Base-by-base conservation (phyloP, 2,888 invertebrate species). In the Agrypnus murinus region DNA sequence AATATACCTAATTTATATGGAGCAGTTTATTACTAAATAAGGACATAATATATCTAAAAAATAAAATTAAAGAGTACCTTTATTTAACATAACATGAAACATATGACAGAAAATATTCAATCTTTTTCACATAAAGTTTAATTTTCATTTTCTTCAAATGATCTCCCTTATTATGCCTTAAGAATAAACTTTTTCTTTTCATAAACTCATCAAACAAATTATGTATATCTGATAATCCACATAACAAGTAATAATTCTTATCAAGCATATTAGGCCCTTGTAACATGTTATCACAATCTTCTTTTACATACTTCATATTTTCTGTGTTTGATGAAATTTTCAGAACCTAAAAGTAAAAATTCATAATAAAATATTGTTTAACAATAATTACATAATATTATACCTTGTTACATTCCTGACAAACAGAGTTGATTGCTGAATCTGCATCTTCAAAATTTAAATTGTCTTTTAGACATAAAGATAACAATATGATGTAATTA, bases 51-150 rank as follows among this genome's bases (percentile, higher is more conserved):
- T n/a, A n/a, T n/a, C n/a, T n/a, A n/a, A n/a, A n/a, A n/a, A n/a
- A n/a, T n/a, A n/a, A n/a, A n/a, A n/a, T n/a, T n/a, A n/a, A n/a
- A n/a, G n/a, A n/a, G n/a, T n/a, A n/a, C n/a, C 31, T 53, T 32
- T 46, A 65, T 12, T 55, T 12, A 43, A 67, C 70, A 46, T 32
- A 72, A 74, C 81, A 80, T 77, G 89, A 89, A 34, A 90, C 83
- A 87, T 87, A 94, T 0, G 92, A 90, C 70, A 94, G 84, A 84
- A 92, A 91, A 85, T 90, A 94, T 80, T 93, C 92, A 0, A 94
- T 79, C 86, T 93, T 94, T 80, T 91, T 93, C 0, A 89, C 80
- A 74, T 88, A 85, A 67, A 87, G 86, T 74, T 88, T 88, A 6
- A 92, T 78, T 82, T 88, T 89, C 50, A 85, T 86, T 57, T 87